Evolutionary conservation across 2,113 vertebrate species (phyloP), one percentile per base, ranked within the genome.

Genomic region (Mus spicilegus): DNA sequence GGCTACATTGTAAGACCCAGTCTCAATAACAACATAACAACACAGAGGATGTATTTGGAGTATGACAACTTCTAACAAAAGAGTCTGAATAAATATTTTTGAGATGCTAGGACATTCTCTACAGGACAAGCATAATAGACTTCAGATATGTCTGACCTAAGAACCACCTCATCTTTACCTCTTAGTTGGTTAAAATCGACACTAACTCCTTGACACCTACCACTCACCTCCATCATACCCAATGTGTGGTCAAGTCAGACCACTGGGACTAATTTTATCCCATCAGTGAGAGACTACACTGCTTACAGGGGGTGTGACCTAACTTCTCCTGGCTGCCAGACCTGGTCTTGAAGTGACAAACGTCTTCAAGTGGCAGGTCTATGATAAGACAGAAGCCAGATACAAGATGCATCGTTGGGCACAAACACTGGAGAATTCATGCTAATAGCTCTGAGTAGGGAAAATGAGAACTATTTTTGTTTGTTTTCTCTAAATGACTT

Each of bases 391-490:
- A 77, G 72, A 65, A 17, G 9, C 65, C 1, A 8, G 56, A 65
- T 61, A 8, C 78, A 11, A 42, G 70, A 33, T 20, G 4, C 49
- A 20, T n/a, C 80, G 89, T 42, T 63, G 30, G 58, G 82, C 46
- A 46, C 91, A 96, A 84, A 16, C 28, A 56, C 24, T 14, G 8
- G 36, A 5, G 17, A 73, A 56, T 22, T 67, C 42, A 58, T 63
- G n/a, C 28, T 39, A 76, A 33, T 58, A 39, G 72, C 49, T 75
- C 56, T 87, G 77, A n/a, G 39, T 42, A 61, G 7, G 49, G 46
- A 85, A n/a, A 92, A 51, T 82, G 77, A 69, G 91, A 87, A 33
- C 65, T 8, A 30, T 69, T 95, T 67, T 95, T 75, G 78, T 33
- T 26, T 63, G 92, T 84, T 84, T 46, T 22, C 46, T 5, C 51